These are phyloP conservation scores for Dryocosmus kuriphilus DNA, from an alignment of 2,888 invertebrate species.

Conservation along the genomic window DNA sequence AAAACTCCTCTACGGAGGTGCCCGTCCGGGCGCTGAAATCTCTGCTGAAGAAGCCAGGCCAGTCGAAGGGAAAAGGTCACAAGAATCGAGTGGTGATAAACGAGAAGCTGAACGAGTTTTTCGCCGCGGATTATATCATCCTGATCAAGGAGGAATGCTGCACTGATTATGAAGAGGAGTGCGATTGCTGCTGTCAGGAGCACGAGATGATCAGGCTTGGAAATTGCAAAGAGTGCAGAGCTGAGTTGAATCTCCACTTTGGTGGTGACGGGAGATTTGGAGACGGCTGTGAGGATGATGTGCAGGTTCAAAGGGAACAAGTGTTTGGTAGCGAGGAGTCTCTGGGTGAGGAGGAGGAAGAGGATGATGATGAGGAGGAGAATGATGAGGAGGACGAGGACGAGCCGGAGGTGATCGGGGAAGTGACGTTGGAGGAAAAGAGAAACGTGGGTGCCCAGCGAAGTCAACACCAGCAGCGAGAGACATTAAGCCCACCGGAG, in stretches of 20 bases:
- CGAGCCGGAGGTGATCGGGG: conserved; percentile 50
- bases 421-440: conserved; percentile 47
- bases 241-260: conserved; percentile 75
- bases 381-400: conserved; percentile 53
- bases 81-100: conserved; percentile 92
- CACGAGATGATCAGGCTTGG: conserved; percentile 83
- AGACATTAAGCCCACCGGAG: conserved; percentile 93
- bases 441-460: conserved; percentile 51
- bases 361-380: conserved; percentile 50
- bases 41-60: conserved; percentile 87
- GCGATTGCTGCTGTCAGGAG: conserved; percentile 85
- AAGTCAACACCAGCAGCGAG: conserved; percentile 78
- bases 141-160: conserved; percentile 92
- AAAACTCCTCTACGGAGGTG: conserved; percentile 61
- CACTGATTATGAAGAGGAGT: conserved; percentile 88
- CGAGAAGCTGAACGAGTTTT: conserved; percentile 93
- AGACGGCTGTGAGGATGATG: conserved; percentile 62
- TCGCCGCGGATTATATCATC: conserved; percentile 95
- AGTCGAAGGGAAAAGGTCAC: conserved; percentile 81
- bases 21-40: conserved; percentile 80
- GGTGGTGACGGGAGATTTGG: conserved; percentile 67
- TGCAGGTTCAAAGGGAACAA: conserved; percentile 57
- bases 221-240: conserved; percentile 79
- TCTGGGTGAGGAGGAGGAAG: conserved; percentile 57
- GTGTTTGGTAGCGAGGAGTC: conserved; percentile 58